phyloP scores from a whole-genome alignment of 2,797 vertebrate species.

The Orientallactaga sibirica region DNA sequence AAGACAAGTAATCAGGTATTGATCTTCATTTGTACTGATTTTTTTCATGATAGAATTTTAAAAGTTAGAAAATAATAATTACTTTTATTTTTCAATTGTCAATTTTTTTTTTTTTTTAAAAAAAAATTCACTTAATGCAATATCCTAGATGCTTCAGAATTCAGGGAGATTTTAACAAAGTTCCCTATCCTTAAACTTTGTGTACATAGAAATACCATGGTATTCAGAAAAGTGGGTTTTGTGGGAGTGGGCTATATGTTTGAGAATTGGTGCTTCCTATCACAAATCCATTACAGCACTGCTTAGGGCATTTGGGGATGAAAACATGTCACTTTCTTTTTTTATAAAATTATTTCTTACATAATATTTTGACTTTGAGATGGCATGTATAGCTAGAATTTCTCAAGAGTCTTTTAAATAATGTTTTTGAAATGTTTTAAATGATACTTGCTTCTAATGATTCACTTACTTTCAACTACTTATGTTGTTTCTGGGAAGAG shows the following conservation, averaged over 20 bases:
- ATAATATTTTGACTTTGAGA: constrained; percentile 54
- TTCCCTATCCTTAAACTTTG: not conserved
- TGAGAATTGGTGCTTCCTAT: not conserved
- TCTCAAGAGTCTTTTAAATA: constrained; percentile 68
- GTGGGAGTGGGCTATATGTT: not conserved
- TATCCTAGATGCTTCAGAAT: constrained; percentile 29
- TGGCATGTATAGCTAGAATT: constrained; percentile 58
- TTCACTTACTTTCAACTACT: constrained; percentile 68
- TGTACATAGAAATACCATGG: not conserved
- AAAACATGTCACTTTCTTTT: constrained; percentile 44
- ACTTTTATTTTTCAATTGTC: constrained; percentile 18
- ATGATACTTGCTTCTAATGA: constrained; percentile 60
- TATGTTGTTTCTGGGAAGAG: constrained; percentile 58
- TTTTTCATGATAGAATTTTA: not conserved
- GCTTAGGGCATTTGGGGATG: constrained; percentile 1
- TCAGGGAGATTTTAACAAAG: constrained; percentile 11
- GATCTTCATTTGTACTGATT: constrained; percentile 30
- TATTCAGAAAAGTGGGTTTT: not conserved
- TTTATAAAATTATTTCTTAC: constrained; percentile 31
- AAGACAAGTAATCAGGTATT: constrained; percentile 45
- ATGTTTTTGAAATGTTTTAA: constrained; percentile 62
- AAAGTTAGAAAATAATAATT: constrained; percentile 47
- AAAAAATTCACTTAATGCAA: not conserved
- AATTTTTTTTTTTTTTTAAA: too few relatives aligned
- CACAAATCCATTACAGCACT: not conserved